These are phyloP conservation scores for Eurystomus gularis DNA, from an alignment of 2,113 vertebrate genomes.

Conservation along the genomic window DNA sequence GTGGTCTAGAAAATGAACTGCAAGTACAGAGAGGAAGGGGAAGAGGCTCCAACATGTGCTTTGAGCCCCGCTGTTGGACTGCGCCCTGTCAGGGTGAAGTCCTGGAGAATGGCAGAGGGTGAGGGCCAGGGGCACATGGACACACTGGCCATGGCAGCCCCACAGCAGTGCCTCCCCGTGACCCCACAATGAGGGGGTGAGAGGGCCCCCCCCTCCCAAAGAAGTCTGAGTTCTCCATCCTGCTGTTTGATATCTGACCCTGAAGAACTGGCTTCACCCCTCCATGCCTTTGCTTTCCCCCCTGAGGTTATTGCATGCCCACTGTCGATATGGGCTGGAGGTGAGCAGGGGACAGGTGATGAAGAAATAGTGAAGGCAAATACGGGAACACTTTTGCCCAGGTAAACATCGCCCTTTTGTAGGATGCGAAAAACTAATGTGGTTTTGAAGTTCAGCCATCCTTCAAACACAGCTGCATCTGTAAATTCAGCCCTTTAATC, in stretches of 20 bases:
- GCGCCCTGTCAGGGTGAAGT: background rate
- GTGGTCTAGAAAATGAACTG: background rate
- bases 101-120: background rate
- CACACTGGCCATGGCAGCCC: background rate
- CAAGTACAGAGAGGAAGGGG: background rate
- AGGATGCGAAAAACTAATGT: background rate
- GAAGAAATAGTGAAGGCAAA: background rate
- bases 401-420: background rate
- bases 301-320: background rate
- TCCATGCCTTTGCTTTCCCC: background rate
- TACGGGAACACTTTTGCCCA: fast-evolving
- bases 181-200: background rate
- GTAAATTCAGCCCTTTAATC: background rate
- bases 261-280: background rate
- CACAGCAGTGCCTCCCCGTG: fast-evolving
- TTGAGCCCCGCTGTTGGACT: background rate
- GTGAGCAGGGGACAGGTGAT: background rate
- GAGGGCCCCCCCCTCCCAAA: background rate
- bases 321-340: fast-evolving
- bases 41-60: background rate
- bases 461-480: background rate
- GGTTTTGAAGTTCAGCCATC: background rate
- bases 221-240: background rate
- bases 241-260: background rate
- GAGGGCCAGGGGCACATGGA: background rate